Base-by-base conservation (phyloP, 2,797 vertebrate species). In the Onychomys torridus region DNA sequence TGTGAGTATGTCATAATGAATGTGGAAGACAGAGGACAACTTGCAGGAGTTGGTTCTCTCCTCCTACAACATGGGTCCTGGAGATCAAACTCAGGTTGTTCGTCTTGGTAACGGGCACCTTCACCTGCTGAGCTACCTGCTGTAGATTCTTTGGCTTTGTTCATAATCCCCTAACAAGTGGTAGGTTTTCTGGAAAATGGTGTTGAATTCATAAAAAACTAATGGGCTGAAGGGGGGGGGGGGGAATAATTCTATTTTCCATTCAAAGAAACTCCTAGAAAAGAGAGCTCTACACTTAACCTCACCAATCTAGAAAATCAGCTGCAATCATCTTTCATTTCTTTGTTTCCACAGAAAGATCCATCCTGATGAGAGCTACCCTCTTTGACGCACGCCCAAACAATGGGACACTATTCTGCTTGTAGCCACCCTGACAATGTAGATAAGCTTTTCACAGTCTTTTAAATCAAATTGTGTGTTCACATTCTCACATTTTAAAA, bases 291-390 rank as follows among this genome's bases (percentile, higher is more conserved):
- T 34, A 90, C 27, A 85, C 23, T 81, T 79, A 88, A 43, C 23
- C 43, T 88, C 21, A 79, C 81, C 81, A 76, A 85, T 81, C 37
- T 61, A 91, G 23, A 95, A 96, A 96, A 90, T 84, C 52, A 73
- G 77, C 29, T 71, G 29, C 65, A 73, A 81, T 73, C 57, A 57
- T 76, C 65, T 61, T 90, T 69, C 21, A 67, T 34, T 40, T 73
- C 85, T 89, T 90, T 86, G 29, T 94, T 82, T 92, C 61, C 77
- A 96, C 9, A 67, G 40, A 85, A 97, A 94, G 52, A 46, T 90
- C 73, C 71, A 61, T 3, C 88, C 65, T n/a, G 52, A 67, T 25
- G 59, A 96, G 59, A 59, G 17, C 52, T 91, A 73, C 46, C 49
- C 57, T 84, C 59, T 82, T 90, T 40, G 61, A 90, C 94, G 40